Percentiles rank a stretch among this genome's conserved stretches.
Evolutionary conservation across 1,140 invertebrate genomes (phyloP).

Genomic region (Eumeta japonica): DNA sequence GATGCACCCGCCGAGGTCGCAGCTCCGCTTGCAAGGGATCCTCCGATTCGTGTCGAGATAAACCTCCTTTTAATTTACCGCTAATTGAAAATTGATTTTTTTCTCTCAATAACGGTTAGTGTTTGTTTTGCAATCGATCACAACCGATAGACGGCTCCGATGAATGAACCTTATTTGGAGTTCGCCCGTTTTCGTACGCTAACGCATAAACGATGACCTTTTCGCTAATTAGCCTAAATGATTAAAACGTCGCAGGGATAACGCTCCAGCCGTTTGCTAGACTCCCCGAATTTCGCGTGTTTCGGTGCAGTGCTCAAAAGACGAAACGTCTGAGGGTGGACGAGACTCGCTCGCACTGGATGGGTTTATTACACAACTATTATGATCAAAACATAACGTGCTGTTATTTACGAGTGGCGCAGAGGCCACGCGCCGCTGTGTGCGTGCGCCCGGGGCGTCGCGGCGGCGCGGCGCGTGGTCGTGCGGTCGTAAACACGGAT

Average conservation of each 20-base stretch:
- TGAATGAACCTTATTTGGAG: too few species aligned
- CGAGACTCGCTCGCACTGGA: too few species aligned
- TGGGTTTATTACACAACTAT: slow-evolving; percentile 10
- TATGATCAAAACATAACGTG: slow-evolving; percentile 31
- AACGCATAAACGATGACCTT: too few species aligned
- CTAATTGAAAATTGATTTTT: slow-evolving; percentile 41
- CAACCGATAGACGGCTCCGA: too few species aligned
- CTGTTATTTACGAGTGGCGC: slow-evolving; percentile 42
- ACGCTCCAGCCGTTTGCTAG: too few species aligned
- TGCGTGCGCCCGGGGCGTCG: slow-evolving; percentile 33
- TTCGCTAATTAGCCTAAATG: too few species aligned
- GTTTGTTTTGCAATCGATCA: slow-evolving; percentile 12
- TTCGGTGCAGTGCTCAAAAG: too few species aligned
- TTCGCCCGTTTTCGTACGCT: too few species aligned
- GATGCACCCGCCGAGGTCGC: slow-evolving; percentile 4
- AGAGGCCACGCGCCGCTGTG: slow-evolving; percentile 25
- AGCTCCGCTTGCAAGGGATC: background rate
- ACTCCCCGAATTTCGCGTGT: too few species aligned
- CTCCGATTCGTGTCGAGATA: too few species aligned
- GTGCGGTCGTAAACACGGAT: slow-evolving; percentile 33
- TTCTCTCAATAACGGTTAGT: slow-evolving; percentile 15
- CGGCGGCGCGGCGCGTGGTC: slow-evolving; percentile 35
- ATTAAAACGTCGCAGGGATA: too few species aligned
- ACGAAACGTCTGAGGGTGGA: too few species aligned
- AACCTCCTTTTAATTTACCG: slow-evolving; percentile 12